Conservation (phyloP, 2,888 invertebrate genomes). For the Caenorhabditis sp. region DNA sequence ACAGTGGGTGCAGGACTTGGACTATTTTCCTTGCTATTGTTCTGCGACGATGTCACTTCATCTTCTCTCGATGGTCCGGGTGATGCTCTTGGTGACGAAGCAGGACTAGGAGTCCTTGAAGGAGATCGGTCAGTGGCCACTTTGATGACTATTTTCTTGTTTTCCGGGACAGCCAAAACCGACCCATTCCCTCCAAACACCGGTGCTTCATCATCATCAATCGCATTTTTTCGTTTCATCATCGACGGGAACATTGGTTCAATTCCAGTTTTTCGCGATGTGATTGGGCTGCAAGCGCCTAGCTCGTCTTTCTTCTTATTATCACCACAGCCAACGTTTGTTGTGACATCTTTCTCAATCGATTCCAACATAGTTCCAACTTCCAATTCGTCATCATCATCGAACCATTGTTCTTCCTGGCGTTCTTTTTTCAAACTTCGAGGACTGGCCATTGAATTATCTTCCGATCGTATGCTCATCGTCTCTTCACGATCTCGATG, state of each 20-base stretch:
- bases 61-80: conserved; percentile 50
- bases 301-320: conserved; percentile 28
- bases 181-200: conserved; percentile 32
- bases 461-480: conserved; percentile 40
- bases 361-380: conserved; percentile 31
- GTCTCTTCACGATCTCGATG: conserved; percentile 51
- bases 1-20: conserved; percentile 32
- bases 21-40: conserved; percentile 28
- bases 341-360: conserved; percentile 38
- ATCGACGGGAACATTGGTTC: conserved; percentile 66
- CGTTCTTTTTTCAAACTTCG: conserved; percentile 33
- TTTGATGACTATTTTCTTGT: conserved; percentile 52
- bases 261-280: conserved; percentile 57
- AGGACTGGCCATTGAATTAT: conserved; percentile 33
- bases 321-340: conserved; percentile 5
- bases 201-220: conserved; percentile 47
- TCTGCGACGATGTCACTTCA: conserved; percentile 55
- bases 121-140: conserved; percentile 40
- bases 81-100: conserved; percentile 33
- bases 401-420: conserved; percentile 68
- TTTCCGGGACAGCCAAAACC: conserved; percentile 11
- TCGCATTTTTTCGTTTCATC: conserved; percentile 42
- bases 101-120: conserved; percentile 36
- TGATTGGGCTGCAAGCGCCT: not conserved
- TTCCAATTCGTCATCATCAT: conserved; percentile 60